Evolutionary conservation across 2,113 vertebrate genomes (phyloP), one percentile per base, ranked within the genome.

Genomic region (Pelmatolapia mariae): DNA sequence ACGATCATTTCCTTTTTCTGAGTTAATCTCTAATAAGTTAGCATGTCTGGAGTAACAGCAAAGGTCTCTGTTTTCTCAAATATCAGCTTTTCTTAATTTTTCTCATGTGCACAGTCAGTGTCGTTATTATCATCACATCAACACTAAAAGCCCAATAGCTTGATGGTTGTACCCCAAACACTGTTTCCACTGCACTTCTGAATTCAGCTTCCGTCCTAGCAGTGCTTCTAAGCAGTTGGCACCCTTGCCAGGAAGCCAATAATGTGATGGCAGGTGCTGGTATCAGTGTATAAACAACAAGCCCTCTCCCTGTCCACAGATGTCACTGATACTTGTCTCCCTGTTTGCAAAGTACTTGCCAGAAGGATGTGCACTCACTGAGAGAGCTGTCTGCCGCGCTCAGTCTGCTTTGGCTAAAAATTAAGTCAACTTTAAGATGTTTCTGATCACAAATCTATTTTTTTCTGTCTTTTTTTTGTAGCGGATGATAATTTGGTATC

Each of bases 311-410:
- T 90, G 86, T 85, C 88, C 87, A 84, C 84, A 89, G 89, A 92
- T 92, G 91, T 86, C 92, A 91, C 90, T 91, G 92, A 88, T 89
- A 84, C 89, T 89, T 85, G 89, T 90, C 89, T 93, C 86, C 83
- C 40, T 71, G 88, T 90, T 86, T 80, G 79, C 89, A 85, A 61
- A 91, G 78, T 71, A 82, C 76, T 89, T 88, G 91, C 89, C 92
- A 92, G 89, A 83, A 84, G 47, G 83, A 89, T 81, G 76, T 83
- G 15, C 63, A 3, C 66, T 85, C 53, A 19, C 52, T 0, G 50
- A 56, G 29, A 87, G 79, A 66, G 57, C 68, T 19, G 31, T 19
- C 59, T 63, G 18, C 61, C 80, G 78, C 45, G 12, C 38, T 87
- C 81, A 10, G 4, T 43, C 59, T 29, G 13, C 36, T 54, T 71